Evolutionary conservation across 1,140 invertebrate species (phyloP).

Genomic region (Bombus superbus): DNA sequence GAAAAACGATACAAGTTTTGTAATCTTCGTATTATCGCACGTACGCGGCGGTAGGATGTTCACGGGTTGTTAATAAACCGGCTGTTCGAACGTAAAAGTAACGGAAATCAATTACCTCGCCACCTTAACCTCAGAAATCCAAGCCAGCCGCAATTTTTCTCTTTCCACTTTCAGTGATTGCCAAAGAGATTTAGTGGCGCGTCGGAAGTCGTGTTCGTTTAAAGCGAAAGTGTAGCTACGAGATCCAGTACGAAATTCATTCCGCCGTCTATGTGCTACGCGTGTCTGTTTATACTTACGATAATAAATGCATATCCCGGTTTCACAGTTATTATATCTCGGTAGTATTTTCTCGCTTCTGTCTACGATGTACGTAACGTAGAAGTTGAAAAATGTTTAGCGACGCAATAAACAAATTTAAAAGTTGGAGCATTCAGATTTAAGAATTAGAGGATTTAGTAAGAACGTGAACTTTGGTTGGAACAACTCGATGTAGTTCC

Average conservation of each 20-base stretch:
- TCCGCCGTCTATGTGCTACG: constrained; percentile 40
- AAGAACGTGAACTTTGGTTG: not conserved
- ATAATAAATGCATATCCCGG: not conserved
- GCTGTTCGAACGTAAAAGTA: constrained; percentile 44
- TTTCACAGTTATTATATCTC: not conserved
- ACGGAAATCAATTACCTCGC: constrained; percentile 61
- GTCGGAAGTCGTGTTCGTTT: constrained; percentile 55
- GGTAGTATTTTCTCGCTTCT: not conserved
- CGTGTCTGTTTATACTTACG: not conserved
- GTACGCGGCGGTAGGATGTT: not conserved
- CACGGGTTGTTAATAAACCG: constrained; percentile 47
- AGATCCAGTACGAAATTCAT: constrained; percentile 56
- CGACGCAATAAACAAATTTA: no score
- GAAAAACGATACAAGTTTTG: not conserved
- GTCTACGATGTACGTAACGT: not conserved
- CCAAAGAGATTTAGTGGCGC: constrained; percentile 74
- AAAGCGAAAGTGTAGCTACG: constrained; percentile 46
- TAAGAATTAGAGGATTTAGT: no score
- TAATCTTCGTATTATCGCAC: not conserved
- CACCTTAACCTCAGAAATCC: constrained; percentile 63
- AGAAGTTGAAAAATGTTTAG: no score
- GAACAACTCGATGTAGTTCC: no score
- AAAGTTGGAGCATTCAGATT: not conserved
- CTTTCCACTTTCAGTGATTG: constrained; percentile 75
- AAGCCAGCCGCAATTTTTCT: constrained; percentile 61